These are phyloP conservation scores for Caenorhabditis sp. DNA, from an alignment of 2,888 invertebrate genomes.

Conservation along the genomic window DNA sequence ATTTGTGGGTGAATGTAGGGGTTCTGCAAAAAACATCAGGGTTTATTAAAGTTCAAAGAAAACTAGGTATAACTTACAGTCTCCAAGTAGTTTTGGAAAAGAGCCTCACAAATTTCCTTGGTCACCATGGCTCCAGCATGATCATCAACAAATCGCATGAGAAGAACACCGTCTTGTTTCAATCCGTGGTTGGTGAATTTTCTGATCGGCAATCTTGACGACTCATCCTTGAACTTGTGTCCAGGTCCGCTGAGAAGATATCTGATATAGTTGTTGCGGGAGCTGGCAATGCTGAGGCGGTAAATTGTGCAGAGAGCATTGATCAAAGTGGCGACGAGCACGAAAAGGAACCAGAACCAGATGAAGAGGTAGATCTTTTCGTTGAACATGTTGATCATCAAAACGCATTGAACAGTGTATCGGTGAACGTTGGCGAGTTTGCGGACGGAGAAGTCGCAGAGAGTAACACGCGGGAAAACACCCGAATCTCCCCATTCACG, in stretches of 20 bases:
- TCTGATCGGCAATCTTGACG: constrained; percentile 11
- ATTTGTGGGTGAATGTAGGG: constrained; percentile 16
- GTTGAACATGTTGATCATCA: constrained; percentile 71
- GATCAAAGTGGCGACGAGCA: constrained; percentile 72
- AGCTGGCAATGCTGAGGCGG: constrained; percentile 52
- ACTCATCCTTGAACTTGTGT: constrained; percentile 29
- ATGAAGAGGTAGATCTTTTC: constrained; percentile 70
- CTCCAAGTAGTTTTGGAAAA: constrained; percentile 62
- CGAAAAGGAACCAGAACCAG: constrained; percentile 73
- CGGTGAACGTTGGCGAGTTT: constrained; percentile 71
- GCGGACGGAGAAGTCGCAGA: constrained; percentile 68
- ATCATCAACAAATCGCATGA: constrained; percentile 69
- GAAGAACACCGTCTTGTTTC: constrained; percentile 67
- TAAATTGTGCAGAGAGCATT: constrained; percentile 73
- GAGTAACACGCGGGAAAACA: constrained; percentile 68
- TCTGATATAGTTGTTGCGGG: constrained; percentile 49
- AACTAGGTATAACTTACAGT: constrained; percentile 39
- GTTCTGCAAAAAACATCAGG: constrained; percentile 16
- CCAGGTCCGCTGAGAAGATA: constrained; percentile 27
- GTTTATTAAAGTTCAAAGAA: not conserved
- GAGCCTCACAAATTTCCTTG: constrained; percentile 58
- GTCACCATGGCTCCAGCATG: constrained; percentile 71
- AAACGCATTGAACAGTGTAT: constrained; percentile 70
- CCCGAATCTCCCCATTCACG: constrained; percentile 69
- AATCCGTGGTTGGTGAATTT: constrained; percentile 59